Evolutionary conservation across 2,797 vertebrate species (phyloP), one percentile per base, ranked within the genome.

Genomic region (Nothura maculosa): DNA sequence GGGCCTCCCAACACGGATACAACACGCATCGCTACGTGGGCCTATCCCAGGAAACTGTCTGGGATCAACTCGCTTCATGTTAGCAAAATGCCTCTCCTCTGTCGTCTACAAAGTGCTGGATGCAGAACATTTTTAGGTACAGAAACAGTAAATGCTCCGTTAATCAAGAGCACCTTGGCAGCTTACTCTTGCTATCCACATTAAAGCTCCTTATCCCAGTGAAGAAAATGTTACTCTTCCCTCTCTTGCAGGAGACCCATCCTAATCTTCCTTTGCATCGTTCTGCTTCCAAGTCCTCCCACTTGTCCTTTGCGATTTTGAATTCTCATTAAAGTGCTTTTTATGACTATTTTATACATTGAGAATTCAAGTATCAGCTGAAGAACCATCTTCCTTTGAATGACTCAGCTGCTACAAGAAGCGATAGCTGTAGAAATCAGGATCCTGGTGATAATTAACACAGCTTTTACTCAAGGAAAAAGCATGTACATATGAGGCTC

Each of bases 61-160:
- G 10, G 10, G 10, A 0, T 2, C 32, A 61, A 36, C 17, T n/a
- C 6, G 6, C 25, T 22, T 28, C 0, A 0, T 5, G 7, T 6
- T 76, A 8, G 16, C 45, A 55, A 27, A 69, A 60, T 38, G 27
- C 3, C 21, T 13, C 38, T 58, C 36, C 43, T 67, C n/a, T 14
- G 24, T 25, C 0, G 0, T 1, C 7, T 61, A 17, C 4, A 6
- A 67, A 45, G 12, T 42, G 9, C 30, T 4, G 45, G 66, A 40
- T 20, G 19, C 24, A 2, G 15, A 55, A 22, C 19, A 3, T 17
- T 38, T 73, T n/a, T 2, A 75, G 9, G 8, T 0, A 32, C 1
- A 17, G 27, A 68, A 82, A 61, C 32, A 36, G 47, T 6, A n/a
- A 1, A 77, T 11, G 4, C 28, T 2, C 5, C 0, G 0, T 6